Base-by-base conservation (phyloP, 2,888 invertebrate species). In the Nomada flava region DNA sequence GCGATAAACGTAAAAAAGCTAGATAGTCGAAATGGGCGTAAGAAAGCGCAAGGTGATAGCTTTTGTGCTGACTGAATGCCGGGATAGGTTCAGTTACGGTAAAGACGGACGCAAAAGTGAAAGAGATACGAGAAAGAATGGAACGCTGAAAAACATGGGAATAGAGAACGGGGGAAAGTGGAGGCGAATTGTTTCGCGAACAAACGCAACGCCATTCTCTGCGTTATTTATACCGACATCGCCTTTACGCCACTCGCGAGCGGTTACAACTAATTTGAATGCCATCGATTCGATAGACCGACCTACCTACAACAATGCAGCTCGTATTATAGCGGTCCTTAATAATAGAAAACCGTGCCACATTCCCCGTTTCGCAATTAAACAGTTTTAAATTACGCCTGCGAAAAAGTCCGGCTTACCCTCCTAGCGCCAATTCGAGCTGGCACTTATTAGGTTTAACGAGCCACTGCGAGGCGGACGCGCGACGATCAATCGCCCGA, bases 1-100 rank as follows among this genome's bases (percentile, higher is more conserved):
- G 63, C 15, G 63, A 68, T 57, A 63, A 52, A 36, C 26, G 36
- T 36, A 36, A 47, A 62, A 55, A 64, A 23, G 57, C 29, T 47
- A 23, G 60, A 57, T 50, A 47, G 55, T 29, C 53, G 47, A 15
- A 63, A 23, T 18, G 42, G 2, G 79, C 69, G 59, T 69, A 81
- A 76, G 71, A 68, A 68, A 77, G 70, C 79, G 88, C 85, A 86
- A 89, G 82, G 55, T 67, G 90, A 88, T 88, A 88, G 85, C 87
- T 87, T 86, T 84, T 85, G 80, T 85, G 86, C 86, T 85, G 88
- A 90, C 83, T 86, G 80, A 74, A 62, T 73, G 70, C 69, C 70
- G 80, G 81, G 79, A 86, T 71, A 82, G 77, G 50, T 83, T 79
- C 80, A 83, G 79, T 84, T 81, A 70, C 73, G 52, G 47, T 65